Evolutionary conservation across 2,113 vertebrate species (phyloP), one percentile per base, ranked within the genome.

Genomic region (Pterocles orientalis): DNA sequence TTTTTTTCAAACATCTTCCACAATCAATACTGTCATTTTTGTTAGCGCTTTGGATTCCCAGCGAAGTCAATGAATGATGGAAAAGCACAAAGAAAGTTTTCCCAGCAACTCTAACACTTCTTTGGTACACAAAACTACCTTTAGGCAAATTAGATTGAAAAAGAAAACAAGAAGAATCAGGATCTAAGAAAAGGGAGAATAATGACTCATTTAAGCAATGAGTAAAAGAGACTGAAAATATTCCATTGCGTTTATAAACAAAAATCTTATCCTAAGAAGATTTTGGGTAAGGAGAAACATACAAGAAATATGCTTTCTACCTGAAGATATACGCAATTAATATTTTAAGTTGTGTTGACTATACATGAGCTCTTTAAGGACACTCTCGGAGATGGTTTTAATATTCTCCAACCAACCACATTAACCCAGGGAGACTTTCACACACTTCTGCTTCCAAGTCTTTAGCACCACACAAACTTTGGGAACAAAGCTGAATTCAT

Each of bases 401-500:
- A 81, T 71, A 82, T 45, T 79, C 69, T 82, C 60, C 53, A 91
- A 34, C 18, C 73, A 93, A 31, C 12, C 53, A 82, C 76, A 79
- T 82, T 81, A 93, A 92, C 31, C 86, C 60, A 81, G 0, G 1
- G 64, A 86, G 93, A 53, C 41, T 86, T 95, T 65, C 86, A 90
- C 41, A 72, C 53, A 16, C n/a, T 51, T 43, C 61, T 79, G 78
- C 91, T 87, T 92, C 82, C 58, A 54, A 82, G 73, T 82, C 84
- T 82, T 94, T 43, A 84, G 65, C 21, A 80, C 39, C 66, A 25
- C 4, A 23, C 45, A 87, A 94, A 96, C 58, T 94, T 91, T 25
- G 33, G 90, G 54, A 96, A 82, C 83, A 96, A 94, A 94, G 73
- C 66, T 84, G 88, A 89, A 89, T 85, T 85, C 25, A 91, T 91